A percentile compares a stretch with the other conserved stretches of the same genome.
phyloP scores from a whole-genome alignment of 2,888 invertebrate genomes.

The Chrysopilus asiliformis region DNA sequence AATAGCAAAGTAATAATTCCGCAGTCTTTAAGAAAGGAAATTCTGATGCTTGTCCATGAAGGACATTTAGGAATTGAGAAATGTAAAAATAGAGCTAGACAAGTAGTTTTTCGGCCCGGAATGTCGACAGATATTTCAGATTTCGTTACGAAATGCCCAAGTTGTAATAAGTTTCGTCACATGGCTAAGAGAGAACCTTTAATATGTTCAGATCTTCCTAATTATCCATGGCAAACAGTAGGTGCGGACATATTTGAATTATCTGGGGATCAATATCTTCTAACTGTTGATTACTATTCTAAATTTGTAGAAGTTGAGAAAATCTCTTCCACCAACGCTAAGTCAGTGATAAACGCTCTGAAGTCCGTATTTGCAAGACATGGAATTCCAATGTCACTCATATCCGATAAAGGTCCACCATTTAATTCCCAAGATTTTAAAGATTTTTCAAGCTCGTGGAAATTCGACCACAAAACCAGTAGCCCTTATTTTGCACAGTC shows the following conservation, averaged over 20 bases:
- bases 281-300: slow-evolving; percentile 8
- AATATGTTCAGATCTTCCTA: slow-evolving; percentile 3
- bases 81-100: slow-evolving; percentile 9
- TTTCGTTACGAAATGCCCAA: slow-evolving; percentile 13
- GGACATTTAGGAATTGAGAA: slow-evolving; percentile 11
- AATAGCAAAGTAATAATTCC: slow-evolving; percentile 9
- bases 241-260: slow-evolving; percentile 11
- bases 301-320: background rate
- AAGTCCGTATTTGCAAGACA: background rate
- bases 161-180: slow-evolving; percentile 12
- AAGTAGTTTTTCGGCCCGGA: slow-evolving; percentile 12
- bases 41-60: slow-evolving; percentile 9
- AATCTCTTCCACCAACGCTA: background rate
- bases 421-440: slow-evolving; percentile 7
- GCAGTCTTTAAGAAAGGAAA: slow-evolving; percentile 3
- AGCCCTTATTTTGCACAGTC: background rate
- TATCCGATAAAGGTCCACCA: background rate
- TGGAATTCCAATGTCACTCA: background rate
- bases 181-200: slow-evolving; percentile 8
- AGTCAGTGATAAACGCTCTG: background rate
- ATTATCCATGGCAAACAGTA: slow-evolving; percentile 10
- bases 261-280: slow-evolving; percentile 10
- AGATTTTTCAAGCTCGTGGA: background rate
- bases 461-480: background rate
- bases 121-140: slow-evolving; percentile 13